Evolutionary conservation across 2,113 vertebrate species (phyloP).

Genomic region (Anoura caudifer): DNA sequence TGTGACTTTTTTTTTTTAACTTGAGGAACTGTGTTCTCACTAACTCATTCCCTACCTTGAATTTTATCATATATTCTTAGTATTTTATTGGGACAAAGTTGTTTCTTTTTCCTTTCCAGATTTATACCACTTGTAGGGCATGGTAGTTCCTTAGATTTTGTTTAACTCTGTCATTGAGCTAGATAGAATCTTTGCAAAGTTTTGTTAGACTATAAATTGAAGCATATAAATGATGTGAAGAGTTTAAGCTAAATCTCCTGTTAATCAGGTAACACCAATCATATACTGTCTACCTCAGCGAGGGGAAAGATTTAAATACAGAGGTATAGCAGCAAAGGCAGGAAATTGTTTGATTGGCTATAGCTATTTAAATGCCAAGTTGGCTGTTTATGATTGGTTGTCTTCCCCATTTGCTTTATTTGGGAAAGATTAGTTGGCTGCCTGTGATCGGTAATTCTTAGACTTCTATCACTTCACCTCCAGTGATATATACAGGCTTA

Average conservation of each 20-base stretch:
- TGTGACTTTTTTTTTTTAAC: background rate
- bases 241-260: background rate
- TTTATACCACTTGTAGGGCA: background rate
- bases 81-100: background rate
- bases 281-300: too few relatives aligned
- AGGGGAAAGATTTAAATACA: background rate
- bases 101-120: background rate
- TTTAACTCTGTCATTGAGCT: background rate
- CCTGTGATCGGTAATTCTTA: background rate
- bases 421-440: background rate
- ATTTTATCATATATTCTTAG: background rate
- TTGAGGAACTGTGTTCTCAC: background rate
- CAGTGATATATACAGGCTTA: background rate
- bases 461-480: background rate
- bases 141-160: background rate
- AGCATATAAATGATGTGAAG: background rate
- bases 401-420: background rate
- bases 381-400: background rate
- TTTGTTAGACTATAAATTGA: background rate
- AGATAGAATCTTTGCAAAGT: background rate
- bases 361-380: background rate
- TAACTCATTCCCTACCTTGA: background rate
- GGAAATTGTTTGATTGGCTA: background rate
- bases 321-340: background rate
- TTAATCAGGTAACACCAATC: background rate